These are phyloP conservation scores for Kradibia gibbosae DNA, from an alignment of 1,140 invertebrate species.

Conservation along the genomic window DNA sequence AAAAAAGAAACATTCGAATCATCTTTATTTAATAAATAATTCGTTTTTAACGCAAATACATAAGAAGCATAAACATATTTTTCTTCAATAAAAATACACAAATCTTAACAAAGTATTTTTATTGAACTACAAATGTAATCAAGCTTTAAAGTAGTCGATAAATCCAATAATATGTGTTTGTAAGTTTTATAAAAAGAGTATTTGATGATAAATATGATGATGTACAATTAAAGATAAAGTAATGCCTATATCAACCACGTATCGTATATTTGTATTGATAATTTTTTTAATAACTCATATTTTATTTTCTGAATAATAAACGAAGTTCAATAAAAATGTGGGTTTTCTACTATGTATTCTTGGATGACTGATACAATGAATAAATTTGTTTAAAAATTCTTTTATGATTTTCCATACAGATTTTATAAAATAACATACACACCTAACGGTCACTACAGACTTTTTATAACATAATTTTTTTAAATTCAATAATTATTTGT, in stretches of 20 bases:
- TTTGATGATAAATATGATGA: slow-evolving; percentile 10
- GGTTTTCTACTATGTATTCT: no score
- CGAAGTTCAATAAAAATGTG: not conserved
- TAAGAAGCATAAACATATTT: not conserved
- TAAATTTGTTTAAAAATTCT: no score
- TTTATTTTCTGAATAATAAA: not conserved
- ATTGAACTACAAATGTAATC: slow-evolving; percentile 10
- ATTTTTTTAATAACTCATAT: not conserved
- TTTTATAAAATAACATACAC: no score
- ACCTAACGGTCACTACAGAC: no score
- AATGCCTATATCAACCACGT: not conserved
- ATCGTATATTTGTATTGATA: not conserved
- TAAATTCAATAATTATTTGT: not conserved
- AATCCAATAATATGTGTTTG: slow-evolving; percentile 3
- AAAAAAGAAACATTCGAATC: not conserved
- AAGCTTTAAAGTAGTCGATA: slow-evolving; percentile 7
- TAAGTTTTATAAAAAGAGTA: not conserved
- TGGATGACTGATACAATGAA: no score
- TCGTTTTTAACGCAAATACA: not conserved
- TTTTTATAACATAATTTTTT: no score
- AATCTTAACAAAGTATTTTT: not conserved
- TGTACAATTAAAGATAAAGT: slow-evolving; percentile 15
- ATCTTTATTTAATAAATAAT: not conserved
- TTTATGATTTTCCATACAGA: no score
- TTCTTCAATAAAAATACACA: not conserved